Base-by-base conservation (phyloP, 2,888 invertebrate genomes). In the Drosophila rubida region DNA sequence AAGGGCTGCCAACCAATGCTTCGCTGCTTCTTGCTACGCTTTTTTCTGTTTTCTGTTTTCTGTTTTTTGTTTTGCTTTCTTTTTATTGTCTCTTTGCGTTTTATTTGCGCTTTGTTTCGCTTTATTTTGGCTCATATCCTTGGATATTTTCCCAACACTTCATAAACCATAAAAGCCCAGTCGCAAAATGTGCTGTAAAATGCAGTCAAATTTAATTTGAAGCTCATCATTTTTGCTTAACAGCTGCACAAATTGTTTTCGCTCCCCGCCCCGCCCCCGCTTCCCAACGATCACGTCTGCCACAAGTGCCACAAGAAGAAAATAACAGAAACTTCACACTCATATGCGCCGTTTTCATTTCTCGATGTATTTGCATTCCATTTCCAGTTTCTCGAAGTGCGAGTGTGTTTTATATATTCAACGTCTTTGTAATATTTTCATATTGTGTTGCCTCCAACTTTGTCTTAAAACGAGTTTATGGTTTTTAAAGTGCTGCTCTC, bases 141-240 rank as follows among this genome's bases (percentile, higher is more conserved):
- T 67, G 61, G 76, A 83, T 85, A 83, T 83, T 83, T 81, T 71
- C 51, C 64, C 75, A 83, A 81, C 84, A 85, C 84, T 85, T 83
- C 81, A 86, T 85, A 86, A 86, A 78, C 86, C 84, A 84, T 80
- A 80, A 86, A 78, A 79, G 69, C 73, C 64, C 58, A 55, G 49
- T 59, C 72, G 61, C 44, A 58, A 65, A 69, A 76, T 78, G 68
- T 78, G 73, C 75, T 75, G 76, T 50, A 70, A 78, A 78, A 62
- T 78, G 76, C 69, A 78, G 80, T 59, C 65, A 80, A 86, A 85
- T 85, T 86, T 78, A 85, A 85, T 86, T 86, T 83, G 70, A 71
- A 75, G 69, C 74, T 66, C 81, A 80, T 84, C 83, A 81, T 76
- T 83, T 76, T 63, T 61, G 69, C 62, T 69, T 71, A 80, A 49